A percentile compares a stretch with the other conserved stretches of the same genome.
phyloP scores from a whole-genome alignment of 2,113 vertebrate genomes.

The Stomatorhinus ivindoensis region DNA sequence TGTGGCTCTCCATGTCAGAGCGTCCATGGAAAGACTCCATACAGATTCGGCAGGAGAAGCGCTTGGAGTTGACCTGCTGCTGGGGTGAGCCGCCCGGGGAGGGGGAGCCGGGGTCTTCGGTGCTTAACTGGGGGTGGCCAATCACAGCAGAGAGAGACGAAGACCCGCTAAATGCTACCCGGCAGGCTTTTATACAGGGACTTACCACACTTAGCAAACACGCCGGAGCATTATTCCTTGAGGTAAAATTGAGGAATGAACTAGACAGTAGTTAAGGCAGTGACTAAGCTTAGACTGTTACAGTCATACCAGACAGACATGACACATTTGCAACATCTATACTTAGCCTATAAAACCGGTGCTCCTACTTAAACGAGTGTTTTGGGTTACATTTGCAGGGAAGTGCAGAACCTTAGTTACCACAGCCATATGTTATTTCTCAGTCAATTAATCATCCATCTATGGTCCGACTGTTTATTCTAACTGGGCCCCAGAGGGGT shows the following conservation, averaged over 20 bases:
- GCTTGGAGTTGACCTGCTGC: conserved; percentile 63
- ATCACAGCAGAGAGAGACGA: conserved; percentile 10
- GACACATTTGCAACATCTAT: background rate
- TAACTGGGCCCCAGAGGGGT: background rate
- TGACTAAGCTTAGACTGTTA: background rate
- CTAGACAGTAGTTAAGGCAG: background rate
- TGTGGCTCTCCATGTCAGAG: conserved; percentile 97
- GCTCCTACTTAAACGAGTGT: no score
- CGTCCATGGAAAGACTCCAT: conserved; percentile 83
- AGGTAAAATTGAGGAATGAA: background rate
- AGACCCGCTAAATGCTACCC: no score
- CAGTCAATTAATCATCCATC: background rate
- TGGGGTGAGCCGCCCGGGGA: conserved; percentile 43
- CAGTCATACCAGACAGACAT: background rate
- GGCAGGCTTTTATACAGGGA: background rate
- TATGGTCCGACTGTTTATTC: background rate
- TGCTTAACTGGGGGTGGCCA: conserved; percentile 54
- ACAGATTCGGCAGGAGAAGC: conserved; percentile 94
- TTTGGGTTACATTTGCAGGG: background rate
- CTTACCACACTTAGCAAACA: background rate
- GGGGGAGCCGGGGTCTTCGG: conserved; percentile 67
- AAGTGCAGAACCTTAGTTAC: background rate
- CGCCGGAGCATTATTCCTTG: background rate
- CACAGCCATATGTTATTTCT: background rate
- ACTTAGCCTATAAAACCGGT: no score